phyloP scores from a whole-genome alignment of 2,113 vertebrate species.

The Myrmecophaga tridactyla region DNA sequence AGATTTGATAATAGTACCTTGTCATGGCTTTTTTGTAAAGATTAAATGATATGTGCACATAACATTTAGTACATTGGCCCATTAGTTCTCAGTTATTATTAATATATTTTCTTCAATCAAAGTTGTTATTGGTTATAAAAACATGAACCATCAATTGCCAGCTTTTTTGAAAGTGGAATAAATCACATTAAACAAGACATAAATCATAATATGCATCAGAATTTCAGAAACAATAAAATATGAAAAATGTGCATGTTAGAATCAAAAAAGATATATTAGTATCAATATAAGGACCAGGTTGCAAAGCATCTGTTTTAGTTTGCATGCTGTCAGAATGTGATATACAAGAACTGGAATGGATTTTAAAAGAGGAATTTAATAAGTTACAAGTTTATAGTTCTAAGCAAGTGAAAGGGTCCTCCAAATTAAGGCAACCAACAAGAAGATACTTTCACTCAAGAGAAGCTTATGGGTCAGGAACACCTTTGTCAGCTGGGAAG shows the following conservation, averaged over 20 bases:
- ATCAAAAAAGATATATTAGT: background rate
- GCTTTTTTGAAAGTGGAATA: background rate
- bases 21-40: background rate
- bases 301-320: no score
- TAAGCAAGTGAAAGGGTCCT: no score
- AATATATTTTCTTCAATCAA: background rate
- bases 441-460: no score
- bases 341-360: no score
- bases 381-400: no score
- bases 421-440: no score
- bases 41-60: background rate
- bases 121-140: background rate
- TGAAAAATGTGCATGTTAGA: background rate
- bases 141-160: background rate
- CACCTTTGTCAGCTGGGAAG: no score
- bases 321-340: no score
- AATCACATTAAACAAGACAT: background rate
- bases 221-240: conserved; percentile 23
- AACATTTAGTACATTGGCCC: background rate
- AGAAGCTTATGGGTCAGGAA: no score
- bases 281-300: background rate
- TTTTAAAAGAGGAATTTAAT: no score
- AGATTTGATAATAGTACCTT: background rate
- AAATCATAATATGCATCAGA: background rate
- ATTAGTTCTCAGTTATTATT: background rate